These are phyloP conservation scores for Silurus asotus DNA, from an alignment of 2,113 vertebrate species.

Conservation along the genomic window DNA sequence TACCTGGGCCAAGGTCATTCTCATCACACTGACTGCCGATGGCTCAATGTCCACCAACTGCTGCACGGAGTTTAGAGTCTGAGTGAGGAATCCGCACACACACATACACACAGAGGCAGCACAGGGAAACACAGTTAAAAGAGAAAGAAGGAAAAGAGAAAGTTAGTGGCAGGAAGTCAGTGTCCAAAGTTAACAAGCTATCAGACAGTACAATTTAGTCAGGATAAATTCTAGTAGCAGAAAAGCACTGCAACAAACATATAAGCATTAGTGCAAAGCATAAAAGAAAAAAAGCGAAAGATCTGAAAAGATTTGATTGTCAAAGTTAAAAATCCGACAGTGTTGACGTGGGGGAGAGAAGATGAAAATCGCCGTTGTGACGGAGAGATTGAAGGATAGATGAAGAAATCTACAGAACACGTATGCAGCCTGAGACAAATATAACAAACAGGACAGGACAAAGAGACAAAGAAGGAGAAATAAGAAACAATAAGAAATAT, in stretches of 20 bases:
- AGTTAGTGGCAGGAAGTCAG: neutral
- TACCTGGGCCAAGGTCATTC: slow-evolving; percentile 99
- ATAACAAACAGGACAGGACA: neutral
- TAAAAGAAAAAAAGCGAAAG: neutral
- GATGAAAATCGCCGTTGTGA: neutral
- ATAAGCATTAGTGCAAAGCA: neutral
- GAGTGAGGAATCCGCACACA: slow-evolving; percentile 65
- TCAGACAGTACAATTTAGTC: neutral
- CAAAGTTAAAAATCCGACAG: slow-evolving; percentile 6
- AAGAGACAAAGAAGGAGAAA: neutral
- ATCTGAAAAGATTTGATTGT: slow-evolving; percentile 1
- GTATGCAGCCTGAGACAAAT: slow-evolving; percentile 19
- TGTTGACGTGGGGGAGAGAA: neutral
- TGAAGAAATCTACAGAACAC: neutral
- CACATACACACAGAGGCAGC: slow-evolving; percentile 8
- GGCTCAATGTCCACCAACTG: slow-evolving; percentile 99
- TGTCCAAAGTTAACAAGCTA: neutral
- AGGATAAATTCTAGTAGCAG: slow-evolving; percentile 1
- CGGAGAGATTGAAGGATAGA: slow-evolving; percentile 42
- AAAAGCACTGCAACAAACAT: neutral
- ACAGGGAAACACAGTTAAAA: slow-evolving; percentile 24
- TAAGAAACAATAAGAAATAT: no score
- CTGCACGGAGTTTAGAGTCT: slow-evolving; percentile 93
- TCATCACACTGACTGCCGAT: slow-evolving; percentile 96
- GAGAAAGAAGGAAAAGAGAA: slow-evolving; percentile 23